Evolutionary conservation across 2,797 vertebrate species (phyloP), one percentile per base, ranked within the genome.

Genomic region (Selene dorsalis): DNA sequence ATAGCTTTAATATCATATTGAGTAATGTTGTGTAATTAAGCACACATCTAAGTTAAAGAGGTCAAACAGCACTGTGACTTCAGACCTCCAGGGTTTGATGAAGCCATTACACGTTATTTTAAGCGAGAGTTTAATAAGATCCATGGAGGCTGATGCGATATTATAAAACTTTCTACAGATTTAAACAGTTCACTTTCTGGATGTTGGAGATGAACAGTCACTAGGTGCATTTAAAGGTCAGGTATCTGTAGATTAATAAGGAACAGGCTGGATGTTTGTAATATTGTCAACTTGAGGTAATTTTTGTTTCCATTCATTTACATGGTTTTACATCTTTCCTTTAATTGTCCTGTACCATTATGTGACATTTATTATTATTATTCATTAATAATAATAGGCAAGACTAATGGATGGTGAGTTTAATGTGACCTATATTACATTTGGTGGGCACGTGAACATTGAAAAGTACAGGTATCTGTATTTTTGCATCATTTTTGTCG

Each of bases 401-500:
- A 43, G 3, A 22, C 24, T 6, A 6, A 75, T 81, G 73, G 64
- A 63, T 35, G 13, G 65, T 28, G 26, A 2, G 10, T 32, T 45
- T 1, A 87, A 89, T 67, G 11, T 39, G 18, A 87, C 87, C 20
- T 79, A 82, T 35, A 39, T 89, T 11, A 75, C 52, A 22, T 43
- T 88, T 16, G 38, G 10, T 41, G 86, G 88, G 1, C 55, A 75
- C 52, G 73, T 82, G 2, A 77, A 84, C 0, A 18, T 83, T 17
- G 0, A 60, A 0, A 84, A 39, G 45, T 79, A 84, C 35, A 58
- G 73, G 47, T 78, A 74, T 61, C 3, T 88, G 1, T 91, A 79
- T 67, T 88, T 87, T 52, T 2, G 35, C 0, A n/a, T 79, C 0
- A 62, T 84, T 38, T 60, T 88, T 2, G n/a, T 17, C 5, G 53